A percentile compares a stretch with the other conserved stretches of the same genome.
Conservation (phyloP, 1,140 invertebrate species). For the Drosophila pseudoobscura region DNA sequence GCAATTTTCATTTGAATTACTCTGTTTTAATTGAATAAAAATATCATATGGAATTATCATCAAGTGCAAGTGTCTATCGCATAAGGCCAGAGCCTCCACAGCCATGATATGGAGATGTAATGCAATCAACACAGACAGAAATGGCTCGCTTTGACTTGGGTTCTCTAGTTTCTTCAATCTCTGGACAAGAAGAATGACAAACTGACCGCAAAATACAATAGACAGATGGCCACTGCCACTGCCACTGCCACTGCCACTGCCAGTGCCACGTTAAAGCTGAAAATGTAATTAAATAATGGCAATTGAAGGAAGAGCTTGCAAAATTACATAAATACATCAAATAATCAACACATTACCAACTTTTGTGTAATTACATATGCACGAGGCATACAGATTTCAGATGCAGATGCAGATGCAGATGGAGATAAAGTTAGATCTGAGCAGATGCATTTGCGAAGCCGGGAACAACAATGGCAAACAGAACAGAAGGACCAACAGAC, state of each 20-base stretch:
- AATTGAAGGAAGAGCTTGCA: conserved; percentile 41
- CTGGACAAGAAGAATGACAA: conserved; percentile 7
- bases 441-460: not conserved
- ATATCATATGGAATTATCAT: conserved; percentile 37
- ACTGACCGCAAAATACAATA: conserved; percentile 43
- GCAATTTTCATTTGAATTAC: conserved; percentile 38
- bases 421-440: conserved; percentile 31
- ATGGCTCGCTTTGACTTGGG: conserved; percentile 27
- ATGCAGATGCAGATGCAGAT: conserved; percentile 21
- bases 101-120: conserved; percentile 24
- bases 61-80: conserved; percentile 27
- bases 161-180: conserved; percentile 9
- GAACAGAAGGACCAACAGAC: conserved; percentile 5
- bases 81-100: not conserved
- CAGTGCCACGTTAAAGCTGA: conserved; percentile 34
- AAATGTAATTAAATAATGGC: conserved; percentile 76
- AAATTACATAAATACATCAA: conserved; percentile 71
- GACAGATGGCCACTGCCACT: conserved; percentile 25
- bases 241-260: too few relatives aligned
- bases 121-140: conserved; percentile 45
- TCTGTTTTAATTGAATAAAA: conserved; percentile 29
- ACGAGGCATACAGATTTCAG: conserved; percentile 27
- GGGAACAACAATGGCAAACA: conserved; percentile 33
- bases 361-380: conserved; percentile 74
- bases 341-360: conserved; percentile 78